phyloP scores from a whole-genome alignment of 2,113 vertebrate species.

The Mus musculus region GRCm39 chr8:66765501-66766000 shows the following conservation, averaged over 20 bases:
- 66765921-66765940: not conserved
- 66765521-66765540: not conserved
- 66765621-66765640: rapidly evolving
- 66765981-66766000: not conserved
- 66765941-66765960: not conserved
- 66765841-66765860: rapidly evolving
- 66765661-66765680: not conserved
- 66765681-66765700: not conserved
- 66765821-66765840: not conserved
- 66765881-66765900: no score
- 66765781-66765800: not conserved
- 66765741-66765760: not conserved
- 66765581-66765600: not conserved
- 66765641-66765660: not conserved
- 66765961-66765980: not conserved
- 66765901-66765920: not conserved
- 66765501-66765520: not conserved
- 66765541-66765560: no score
- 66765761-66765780: not conserved
- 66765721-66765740: not conserved
- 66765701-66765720: not conserved
- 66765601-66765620: not conserved
- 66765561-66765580: not conserved
- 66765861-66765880: not conserved
- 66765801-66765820: not conserved